A percentile compares a stretch with the other conserved stretches of the same genome.
Conservation (phyloP, 2,113 vertebrate genomes). For the Scortum barcoo region DNA sequence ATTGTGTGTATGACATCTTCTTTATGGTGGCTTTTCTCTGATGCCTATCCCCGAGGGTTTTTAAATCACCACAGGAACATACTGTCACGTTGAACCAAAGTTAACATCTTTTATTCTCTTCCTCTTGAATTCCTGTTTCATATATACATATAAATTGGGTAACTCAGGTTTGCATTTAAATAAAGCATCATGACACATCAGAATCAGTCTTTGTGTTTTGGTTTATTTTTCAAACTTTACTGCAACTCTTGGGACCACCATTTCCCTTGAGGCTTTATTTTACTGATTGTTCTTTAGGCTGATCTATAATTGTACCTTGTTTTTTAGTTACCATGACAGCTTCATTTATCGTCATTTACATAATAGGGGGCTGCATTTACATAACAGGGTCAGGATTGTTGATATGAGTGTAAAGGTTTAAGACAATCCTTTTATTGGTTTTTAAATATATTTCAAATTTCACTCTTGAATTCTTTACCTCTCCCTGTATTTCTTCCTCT, state of each 20-base stretch:
- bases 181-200: conserved; percentile 6
- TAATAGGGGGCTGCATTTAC: background rate
- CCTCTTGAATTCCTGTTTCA: conserved; percentile 27
- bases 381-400: background rate
- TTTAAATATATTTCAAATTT: too few species aligned
- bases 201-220: background rate
- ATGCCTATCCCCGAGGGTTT: conserved; percentile 32
- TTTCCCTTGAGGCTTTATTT: background rate
- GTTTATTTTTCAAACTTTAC: background rate
- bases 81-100: conserved; percentile 49
- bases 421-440: background rate
- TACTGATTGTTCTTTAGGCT: background rate
- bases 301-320: background rate
- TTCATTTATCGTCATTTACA: background rate
- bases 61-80: conserved; percentile 42
- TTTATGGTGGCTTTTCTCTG: conserved; percentile 35
- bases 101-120: conserved; percentile 30
- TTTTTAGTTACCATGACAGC: background rate
- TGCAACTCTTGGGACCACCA: background rate
- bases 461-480: background rate
- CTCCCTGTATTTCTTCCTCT: background rate
- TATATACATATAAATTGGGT: background rate
- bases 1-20: conserved; percentile 28
- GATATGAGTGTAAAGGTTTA: background rate
- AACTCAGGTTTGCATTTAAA: conserved; percentile 14